Evolutionary conservation across 2,888 invertebrate species (phyloP), one percentile per base, ranked within the genome.

Genomic region (Epirrita christyi): DNA sequence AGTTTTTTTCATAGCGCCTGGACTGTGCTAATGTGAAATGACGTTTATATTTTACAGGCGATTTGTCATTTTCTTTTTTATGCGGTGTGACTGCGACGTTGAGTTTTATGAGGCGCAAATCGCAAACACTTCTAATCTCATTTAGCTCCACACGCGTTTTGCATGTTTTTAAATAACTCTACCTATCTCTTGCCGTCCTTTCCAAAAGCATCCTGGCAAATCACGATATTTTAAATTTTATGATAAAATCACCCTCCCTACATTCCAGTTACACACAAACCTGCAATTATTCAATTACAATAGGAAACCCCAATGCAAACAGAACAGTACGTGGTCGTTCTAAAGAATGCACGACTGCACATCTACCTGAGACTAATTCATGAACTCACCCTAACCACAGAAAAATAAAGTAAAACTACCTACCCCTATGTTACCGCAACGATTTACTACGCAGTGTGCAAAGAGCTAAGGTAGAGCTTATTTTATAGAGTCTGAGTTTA

Each of bases 1-100:
- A 78, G 78, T 78, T 74, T 71, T 54, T 71, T 68, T 63, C 56
- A 48, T 50, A 53, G 57, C 55, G 61, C 14, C 55, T 45, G 63
- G 51, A 50, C 61, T 21, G 47, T 64, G 62, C 65, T 67, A 59
- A 67, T 67, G 60, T 61, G 62, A 62, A 56, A 61, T 46, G 67
- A 65, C 67, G 60, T 50, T 65, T 58, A 57, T 63, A 67, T 67
- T 67, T 67, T 63, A 65, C 65, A 61, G 60, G 48, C 63, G 59
- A 65, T 67, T 65, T 62, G 62, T 67, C 60, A 61, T 65, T 66
- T 63, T 57, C 60, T 28, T 56, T 57, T 58, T 60, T 55, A 65
- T 67, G 43, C 61, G 56, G 7, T 37, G 46, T 32, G 63, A 64
- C 59, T 41, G 49, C 32, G 45, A 37, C 45, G n/a, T 9, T 29